Conservation (phyloP, 2,113 vertebrate species). For the Dasyurus viverrinus region DNA sequence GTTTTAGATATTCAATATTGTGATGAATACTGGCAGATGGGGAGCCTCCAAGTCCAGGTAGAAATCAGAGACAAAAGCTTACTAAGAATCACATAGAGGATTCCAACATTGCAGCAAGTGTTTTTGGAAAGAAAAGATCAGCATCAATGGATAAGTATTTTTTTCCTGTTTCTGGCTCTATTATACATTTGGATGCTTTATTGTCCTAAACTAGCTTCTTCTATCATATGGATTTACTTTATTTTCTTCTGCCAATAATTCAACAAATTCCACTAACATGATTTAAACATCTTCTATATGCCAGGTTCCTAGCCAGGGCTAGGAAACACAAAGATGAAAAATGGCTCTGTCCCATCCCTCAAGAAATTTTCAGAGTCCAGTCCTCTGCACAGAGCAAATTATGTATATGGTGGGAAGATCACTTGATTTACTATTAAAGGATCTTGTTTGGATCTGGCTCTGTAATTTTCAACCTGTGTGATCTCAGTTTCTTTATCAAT, state of each 20-base stretch:
- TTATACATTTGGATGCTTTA: not conserved
- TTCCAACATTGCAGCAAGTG: not conserved
- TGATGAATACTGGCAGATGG: not conserved
- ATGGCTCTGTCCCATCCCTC: not conserved
- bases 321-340: not conserved
- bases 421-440: not conserved
- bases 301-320: not conserved
- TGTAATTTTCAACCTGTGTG: not conserved
- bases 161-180: not conserved
- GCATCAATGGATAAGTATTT: not conserved
- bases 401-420: not conserved
- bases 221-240: not conserved
- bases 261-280: not conserved
- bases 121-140: not conserved
- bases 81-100: not conserved
- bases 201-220: not conserved
- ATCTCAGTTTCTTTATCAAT: not conserved
- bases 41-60: not conserved
- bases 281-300: not conserved
- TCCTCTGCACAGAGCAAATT: not conserved
- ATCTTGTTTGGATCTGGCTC: not conserved
- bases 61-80: not conserved
- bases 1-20: not conserved
- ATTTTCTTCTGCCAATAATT: not conserved
- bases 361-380: not conserved